Conservation (phyloP, 2,797 vertebrate species). For the Brachyalestes nurse region DNA sequence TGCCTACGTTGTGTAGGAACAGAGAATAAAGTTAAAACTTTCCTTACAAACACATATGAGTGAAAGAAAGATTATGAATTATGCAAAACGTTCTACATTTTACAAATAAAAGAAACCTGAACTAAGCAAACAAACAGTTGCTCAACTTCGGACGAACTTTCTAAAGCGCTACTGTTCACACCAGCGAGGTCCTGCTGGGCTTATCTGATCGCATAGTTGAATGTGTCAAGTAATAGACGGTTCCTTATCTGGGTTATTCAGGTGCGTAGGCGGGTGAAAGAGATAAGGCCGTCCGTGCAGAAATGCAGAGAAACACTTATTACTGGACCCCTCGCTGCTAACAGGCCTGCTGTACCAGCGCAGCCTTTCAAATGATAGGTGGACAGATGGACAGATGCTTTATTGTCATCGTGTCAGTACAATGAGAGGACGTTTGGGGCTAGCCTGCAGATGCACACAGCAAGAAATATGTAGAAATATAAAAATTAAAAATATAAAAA, state of each 20-base stretch:
- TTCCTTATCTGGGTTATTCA: neutral
- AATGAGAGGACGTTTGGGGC: too few relatives aligned
- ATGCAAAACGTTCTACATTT: neutral
- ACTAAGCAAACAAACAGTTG: neutral
- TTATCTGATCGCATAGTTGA: neutral
- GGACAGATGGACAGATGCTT: too few relatives aligned
- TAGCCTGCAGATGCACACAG: constrained; percentile 2
- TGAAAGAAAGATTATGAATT: neutral
- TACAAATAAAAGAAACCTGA: neutral
- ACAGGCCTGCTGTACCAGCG: neutral
- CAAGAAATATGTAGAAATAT: neutral
- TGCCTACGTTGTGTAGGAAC: neutral
- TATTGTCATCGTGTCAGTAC: too few relatives aligned
- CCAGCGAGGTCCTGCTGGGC: neutral
- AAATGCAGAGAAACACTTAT: neutral
- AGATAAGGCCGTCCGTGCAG: constrained; percentile 7
- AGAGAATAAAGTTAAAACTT: neutral
- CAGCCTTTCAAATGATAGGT: too few relatives aligned
- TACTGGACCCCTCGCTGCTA: neutral
- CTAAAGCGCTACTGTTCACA: neutral
- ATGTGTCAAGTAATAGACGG: neutral
- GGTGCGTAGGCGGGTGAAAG: neutral
- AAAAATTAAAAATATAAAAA: too few relatives aligned
- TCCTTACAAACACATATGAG: neutral
- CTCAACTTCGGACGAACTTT: neutral